These are phyloP conservation scores for Drosophila kanapiae DNA, from an alignment of 1,140 invertebrate genomes.

Conservation along the genomic window DNA sequence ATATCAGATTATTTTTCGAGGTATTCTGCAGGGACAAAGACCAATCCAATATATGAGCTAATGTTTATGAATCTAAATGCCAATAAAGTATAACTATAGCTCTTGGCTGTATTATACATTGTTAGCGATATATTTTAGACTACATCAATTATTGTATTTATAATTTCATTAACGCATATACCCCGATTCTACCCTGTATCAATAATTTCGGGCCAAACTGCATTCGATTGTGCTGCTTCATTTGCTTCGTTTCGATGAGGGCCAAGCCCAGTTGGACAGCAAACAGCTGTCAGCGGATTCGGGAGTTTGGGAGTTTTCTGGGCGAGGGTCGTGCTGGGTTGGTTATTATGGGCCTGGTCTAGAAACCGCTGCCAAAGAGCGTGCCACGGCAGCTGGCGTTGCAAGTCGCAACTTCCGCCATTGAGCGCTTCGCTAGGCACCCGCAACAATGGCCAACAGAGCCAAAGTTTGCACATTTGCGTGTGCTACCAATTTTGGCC, in stretches of 20 bases:
- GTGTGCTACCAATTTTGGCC: slow-evolving; percentile 74
- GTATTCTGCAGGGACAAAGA: not conserved
- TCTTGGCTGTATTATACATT: too few species aligned
- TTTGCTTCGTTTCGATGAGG: slow-evolving; percentile 39
- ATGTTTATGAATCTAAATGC: not conserved
- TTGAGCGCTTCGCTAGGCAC: slow-evolving; percentile 71
- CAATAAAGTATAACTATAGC: not conserved
- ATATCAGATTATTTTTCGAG: not conserved
- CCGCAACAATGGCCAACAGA: slow-evolving; percentile 29
- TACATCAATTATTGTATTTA: not conserved
- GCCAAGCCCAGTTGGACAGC: slow-evolving; percentile 68
- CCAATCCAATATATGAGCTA: too few species aligned
- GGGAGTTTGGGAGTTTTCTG: slow-evolving; percentile 15
- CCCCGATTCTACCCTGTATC: not conserved
- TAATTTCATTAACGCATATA: not conserved
- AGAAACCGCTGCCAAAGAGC: slow-evolving; percentile 21
- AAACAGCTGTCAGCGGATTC: slow-evolving; percentile 62
- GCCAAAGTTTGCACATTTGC: slow-evolving; percentile 59
- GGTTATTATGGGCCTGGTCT: slow-evolving; percentile 23
- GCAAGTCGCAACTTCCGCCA: slow-evolving; percentile 70
- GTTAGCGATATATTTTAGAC: too few species aligned
- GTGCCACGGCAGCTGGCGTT: slow-evolving; percentile 55
- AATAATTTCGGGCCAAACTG: slow-evolving; percentile 33
- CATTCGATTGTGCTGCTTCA: slow-evolving; percentile 43
- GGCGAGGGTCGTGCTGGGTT: slow-evolving; percentile 47